Evolutionary conservation across 2,888 invertebrate genomes (phyloP), one percentile per base, ranked within the genome.

Genomic region (Harpalus rubripes): DNA sequence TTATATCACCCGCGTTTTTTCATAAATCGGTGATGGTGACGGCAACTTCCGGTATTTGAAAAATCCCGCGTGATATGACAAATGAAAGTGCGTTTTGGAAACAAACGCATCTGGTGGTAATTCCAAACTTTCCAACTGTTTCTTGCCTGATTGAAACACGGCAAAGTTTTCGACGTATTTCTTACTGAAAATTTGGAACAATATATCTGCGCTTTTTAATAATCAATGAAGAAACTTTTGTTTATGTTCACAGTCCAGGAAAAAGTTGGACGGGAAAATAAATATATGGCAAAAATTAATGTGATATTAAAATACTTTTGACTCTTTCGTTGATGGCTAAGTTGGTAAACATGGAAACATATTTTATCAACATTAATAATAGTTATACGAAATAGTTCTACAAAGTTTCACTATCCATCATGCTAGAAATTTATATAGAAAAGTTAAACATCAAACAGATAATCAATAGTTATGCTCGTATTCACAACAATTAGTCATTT

Each of bases 1-100:
- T 56, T 32, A 78, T 78, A 58, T 78, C 78, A 78, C 7, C 39
- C 10, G 22, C 7, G n/a, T 56, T 78, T 78, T 76, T 78, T 78
- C 78, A 78, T 78, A 78, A 78, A 78, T 78, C 32, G 58, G 58
- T 78, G 78, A 78, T 15, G 58, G 26, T 78, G 78, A 78, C 58
- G 58, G 22, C 56, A 58, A 56, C 78, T 56, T 78, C 74, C 74
- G 44, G 74, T 52, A 72, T 72, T 41, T 56, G 74, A 52, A 74
- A 74, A 74, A 52, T 74, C 32, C 32, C 26, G 58, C 56, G 18
- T 76, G 44, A 44, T 52, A 76, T 58, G 58, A 78, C 78, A 78
- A 78, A 78, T 78, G 78, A 56, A 78, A 58, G 72, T 74, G 18
- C 44, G 18, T 74, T 72, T 44, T 16, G 3, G 41, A 68, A 32